A percentile compares a stretch with the other conserved stretches of the same genome.
Conservation (phyloP, 2,888 invertebrate species). For the Euplexia lucipara region DNA sequence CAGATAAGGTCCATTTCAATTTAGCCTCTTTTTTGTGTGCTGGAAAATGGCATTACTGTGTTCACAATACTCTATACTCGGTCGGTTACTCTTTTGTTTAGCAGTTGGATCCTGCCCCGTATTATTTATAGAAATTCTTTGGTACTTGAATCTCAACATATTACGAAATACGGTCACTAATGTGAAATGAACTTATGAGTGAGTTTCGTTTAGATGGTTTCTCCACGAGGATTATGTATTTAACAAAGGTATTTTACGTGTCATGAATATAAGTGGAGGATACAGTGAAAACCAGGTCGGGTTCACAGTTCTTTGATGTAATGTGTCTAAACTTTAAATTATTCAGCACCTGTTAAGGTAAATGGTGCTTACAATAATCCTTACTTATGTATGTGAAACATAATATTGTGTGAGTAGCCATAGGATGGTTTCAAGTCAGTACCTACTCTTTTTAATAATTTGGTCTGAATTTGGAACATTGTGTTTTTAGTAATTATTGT, state of each 20-base stretch:
- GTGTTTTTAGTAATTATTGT: neutral
- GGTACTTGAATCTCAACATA: slow-evolving; percentile 30
- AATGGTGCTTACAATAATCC: slow-evolving; percentile 24
- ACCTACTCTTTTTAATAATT: neutral
- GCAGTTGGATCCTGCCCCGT: slow-evolving; percentile 52
- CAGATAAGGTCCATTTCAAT: slow-evolving; percentile 66
- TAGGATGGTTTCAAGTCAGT: neutral
- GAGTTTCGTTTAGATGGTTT: slow-evolving; percentile 29
- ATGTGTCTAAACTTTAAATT: slow-evolving; percentile 42
- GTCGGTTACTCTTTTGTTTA: slow-evolving; percentile 62
- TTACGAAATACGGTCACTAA: slow-evolving; percentile 36
- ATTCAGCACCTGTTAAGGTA: slow-evolving; percentile 50
- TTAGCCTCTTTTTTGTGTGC: slow-evolving; percentile 47
- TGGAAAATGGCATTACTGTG: slow-evolving; percentile 69
- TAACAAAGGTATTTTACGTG: slow-evolving; percentile 43
- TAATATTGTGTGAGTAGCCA: neutral
- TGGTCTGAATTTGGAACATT: neutral
- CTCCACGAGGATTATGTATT: slow-evolving; percentile 33
- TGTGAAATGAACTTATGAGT: slow-evolving; percentile 14
- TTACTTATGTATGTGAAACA: slow-evolving; percentile 10
- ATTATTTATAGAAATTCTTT: slow-evolving; percentile 48
- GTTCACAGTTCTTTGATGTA: slow-evolving; percentile 43
- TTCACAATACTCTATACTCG: slow-evolving; percentile 64
- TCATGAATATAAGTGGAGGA: slow-evolving; percentile 46
- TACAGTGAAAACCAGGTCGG: slow-evolving; percentile 33